phyloP scores from a whole-genome alignment of 2,113 vertebrate genomes.

The Budorcas taxicolor region DNA sequence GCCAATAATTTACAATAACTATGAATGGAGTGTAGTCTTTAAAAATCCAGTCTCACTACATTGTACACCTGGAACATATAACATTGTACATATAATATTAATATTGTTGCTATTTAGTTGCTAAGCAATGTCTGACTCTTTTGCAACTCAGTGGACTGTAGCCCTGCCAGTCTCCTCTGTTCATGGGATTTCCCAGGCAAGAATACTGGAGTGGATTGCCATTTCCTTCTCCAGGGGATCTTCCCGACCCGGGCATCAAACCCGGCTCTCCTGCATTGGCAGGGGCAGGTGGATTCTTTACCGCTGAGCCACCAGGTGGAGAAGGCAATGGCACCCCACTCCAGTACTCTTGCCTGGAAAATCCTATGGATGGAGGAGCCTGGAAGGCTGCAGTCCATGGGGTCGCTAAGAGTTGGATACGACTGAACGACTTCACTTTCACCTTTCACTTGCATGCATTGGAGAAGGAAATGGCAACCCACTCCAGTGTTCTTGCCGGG shows the following conservation, averaged over 20 bases:
- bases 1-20: not conserved
- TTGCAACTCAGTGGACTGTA: not conserved
- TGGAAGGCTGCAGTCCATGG: too few relatives aligned
- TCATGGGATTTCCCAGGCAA: not conserved
- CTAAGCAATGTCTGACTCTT: not conserved
- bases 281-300: not conserved
- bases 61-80: not conserved
- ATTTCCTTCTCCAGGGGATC: not conserved
- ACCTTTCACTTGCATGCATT: too few relatives aligned
- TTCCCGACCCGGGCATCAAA: not conserved
- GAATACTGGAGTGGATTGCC: not conserved
- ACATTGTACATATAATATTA: not conserved
- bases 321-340: too few relatives aligned
- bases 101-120: not conserved
- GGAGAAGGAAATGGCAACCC: too few relatives aligned
- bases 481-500: too few relatives aligned
- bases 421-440: too few relatives aligned
- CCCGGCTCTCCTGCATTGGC: not conserved
- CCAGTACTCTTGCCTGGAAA: too few relatives aligned
- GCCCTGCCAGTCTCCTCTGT: not conserved
- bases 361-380: too few relatives aligned
- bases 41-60: not conserved
- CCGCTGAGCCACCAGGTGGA: not conserved
- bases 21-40: not conserved
- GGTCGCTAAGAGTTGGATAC: too few relatives aligned